These are phyloP conservation scores for Chaitophorus viminalis DNA, from an alignment of 2,888 invertebrate species.

Conservation along the genomic window DNA sequence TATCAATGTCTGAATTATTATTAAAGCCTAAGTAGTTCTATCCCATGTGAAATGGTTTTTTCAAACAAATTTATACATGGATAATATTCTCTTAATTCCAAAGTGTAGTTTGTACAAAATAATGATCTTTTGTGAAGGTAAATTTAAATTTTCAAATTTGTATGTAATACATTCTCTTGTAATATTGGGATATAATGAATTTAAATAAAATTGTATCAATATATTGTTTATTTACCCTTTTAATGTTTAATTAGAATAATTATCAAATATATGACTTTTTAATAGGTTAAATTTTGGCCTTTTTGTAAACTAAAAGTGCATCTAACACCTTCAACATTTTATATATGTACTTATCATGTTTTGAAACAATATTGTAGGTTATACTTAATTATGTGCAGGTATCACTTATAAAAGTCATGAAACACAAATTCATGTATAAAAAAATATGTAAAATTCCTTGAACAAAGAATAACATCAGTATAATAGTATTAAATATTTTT, in stretches of 20 bases:
- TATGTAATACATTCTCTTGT: neutral
- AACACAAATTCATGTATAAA: neutral
- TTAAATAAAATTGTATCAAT: slow-evolving; percentile 15
- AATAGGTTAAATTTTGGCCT: neutral
- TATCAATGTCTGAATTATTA: too few relatives aligned
- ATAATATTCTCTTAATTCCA: too few relatives aligned
- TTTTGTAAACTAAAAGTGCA: slow-evolving; percentile 12
- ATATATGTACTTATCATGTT: slow-evolving; percentile 22
- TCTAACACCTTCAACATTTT: slow-evolving; percentile 7
- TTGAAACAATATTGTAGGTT: slow-evolving; percentile 8
- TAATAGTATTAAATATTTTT: neutral
- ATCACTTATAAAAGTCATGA: neutral
- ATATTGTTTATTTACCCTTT: neutral
- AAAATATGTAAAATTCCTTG: neutral
- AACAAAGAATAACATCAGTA: slow-evolving; percentile 11
- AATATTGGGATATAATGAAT: slow-evolving; percentile 17
- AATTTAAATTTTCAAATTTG: slow-evolving; percentile 14
- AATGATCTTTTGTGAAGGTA: neutral
- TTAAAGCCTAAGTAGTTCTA: too few relatives aligned
- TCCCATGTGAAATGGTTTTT: too few relatives aligned
- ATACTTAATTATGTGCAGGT: neutral
- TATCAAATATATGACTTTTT: neutral
- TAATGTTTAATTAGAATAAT: neutral
- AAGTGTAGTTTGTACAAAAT: too few relatives aligned
- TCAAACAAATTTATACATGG: too few relatives aligned